These are phyloP conservation scores for Callyntrura guangdongensis DNA, from an alignment of 2,888 invertebrate genomes.

Conservation along the genomic window DNA sequence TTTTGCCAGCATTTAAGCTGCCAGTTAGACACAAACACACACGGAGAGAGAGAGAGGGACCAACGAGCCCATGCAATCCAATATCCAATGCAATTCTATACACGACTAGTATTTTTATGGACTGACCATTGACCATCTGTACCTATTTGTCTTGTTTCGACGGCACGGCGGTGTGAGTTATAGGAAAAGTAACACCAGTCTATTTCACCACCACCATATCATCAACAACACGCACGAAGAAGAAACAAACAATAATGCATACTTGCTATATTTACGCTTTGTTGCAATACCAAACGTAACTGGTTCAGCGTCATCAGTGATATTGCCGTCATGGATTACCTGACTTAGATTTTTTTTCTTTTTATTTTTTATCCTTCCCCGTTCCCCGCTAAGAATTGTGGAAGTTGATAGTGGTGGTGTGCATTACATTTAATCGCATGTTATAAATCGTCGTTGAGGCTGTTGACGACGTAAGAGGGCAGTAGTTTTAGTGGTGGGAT, in stretches of 20 bases:
- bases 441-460: too few species aligned
- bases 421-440: too few species aligned
- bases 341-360: not conserved
- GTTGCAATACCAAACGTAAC: constrained; percentile 1
- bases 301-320: not conserved
- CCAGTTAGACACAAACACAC: too few species aligned
- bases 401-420: not conserved
- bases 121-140: constrained; percentile 49
- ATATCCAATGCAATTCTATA: constrained; percentile 12
- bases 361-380: too few species aligned
- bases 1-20: constrained; percentile 22
- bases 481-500: not conserved
- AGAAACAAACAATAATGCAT: constrained; percentile 39
- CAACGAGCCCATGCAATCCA: too few species aligned
- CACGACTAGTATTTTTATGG: constrained; percentile 34
- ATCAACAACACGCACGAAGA: constrained; percentile 19
- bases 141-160: constrained; percentile 47
- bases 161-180: constrained; percentile 66
- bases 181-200: constrained; percentile 58
- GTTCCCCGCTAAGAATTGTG: not conserved
- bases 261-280: too few species aligned
- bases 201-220: not conserved
- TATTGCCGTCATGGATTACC: not conserved
- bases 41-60: too few species aligned
- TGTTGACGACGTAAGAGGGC: not conserved